Evolutionary conservation across 2,888 invertebrate species (phyloP), one percentile per base, ranked within the genome.

Genomic region (Xestoiulus laeticollis): DNA sequence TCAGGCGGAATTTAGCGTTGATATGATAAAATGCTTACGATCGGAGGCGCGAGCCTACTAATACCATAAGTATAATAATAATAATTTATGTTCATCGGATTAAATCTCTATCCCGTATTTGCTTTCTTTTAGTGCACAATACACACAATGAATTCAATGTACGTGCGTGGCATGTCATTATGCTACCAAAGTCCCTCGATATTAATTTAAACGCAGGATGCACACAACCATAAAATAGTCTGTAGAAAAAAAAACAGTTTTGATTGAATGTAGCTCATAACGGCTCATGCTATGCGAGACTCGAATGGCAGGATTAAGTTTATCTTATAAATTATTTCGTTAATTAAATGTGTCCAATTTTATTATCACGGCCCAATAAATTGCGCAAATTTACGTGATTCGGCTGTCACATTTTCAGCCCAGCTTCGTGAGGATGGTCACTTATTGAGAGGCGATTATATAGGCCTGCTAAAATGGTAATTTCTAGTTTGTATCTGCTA

Each of bases 61-160:
- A 78, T 78, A 78, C 30, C 78, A 12, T 30, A 30, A 78, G 30
- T 30, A 78, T 78, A 78, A 78, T 78, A 68, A 68, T 26, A 78
- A 78, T 78, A 78, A 78, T 78, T 78, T 78, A 78, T 78, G 78
- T 30, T 78, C 78, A 78, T 78, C 78, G 78, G 78, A 78, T 78
- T 78, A 78, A 78, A 78, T 78, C 78, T 78, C 22, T 78, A 78
- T 30, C 78, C 30, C 14, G 78, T 30, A 78, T 78, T 78, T 78
- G 78, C 78, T 78, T 78, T 78, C 78, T 30, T 30, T 78, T 78
- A 78, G 30, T 3, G 78, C 78, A 78, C 78, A 30, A 30, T 78
- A 12, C 78, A 30, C 4, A 30, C 78, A 78, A 78, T 78, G 78
- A 30, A 1, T 26, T 1, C n/a, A 3, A 19, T 59, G 30, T 78